Conservation (phyloP, 2,797 vertebrate species). For the Sebastiscus albofasciatus region DNA sequence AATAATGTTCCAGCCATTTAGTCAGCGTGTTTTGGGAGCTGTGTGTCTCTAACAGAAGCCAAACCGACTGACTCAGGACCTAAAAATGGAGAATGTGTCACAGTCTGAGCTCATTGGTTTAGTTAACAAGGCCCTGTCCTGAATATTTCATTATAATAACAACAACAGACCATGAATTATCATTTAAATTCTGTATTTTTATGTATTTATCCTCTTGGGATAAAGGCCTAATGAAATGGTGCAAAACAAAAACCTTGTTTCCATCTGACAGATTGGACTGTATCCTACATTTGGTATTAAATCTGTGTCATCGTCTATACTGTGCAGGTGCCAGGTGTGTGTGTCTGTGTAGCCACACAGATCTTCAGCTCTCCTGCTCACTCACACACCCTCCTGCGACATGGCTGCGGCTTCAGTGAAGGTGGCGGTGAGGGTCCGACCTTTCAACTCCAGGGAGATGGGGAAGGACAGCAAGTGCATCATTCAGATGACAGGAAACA, state of each 20-base stretch:
- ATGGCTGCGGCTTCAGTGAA: conserved; percentile 97
- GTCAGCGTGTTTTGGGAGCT: conserved; percentile 17
- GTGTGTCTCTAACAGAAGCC: not conserved
- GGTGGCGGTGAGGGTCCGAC: conserved; percentile 96
- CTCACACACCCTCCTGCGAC: conserved; percentile 36
- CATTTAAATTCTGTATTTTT: not conserved
- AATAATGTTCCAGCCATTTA: conserved; percentile 39
- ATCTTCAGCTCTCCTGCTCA: conserved; percentile 50
- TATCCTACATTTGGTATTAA: not conserved
- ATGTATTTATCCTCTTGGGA: not conserved
- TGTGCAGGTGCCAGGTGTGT: conserved; percentile 71
- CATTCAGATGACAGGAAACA: conserved; percentile 98
- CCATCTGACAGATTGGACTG: not conserved
- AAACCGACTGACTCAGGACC: not conserved
- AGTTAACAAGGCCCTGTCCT: not conserved
- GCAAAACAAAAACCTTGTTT: not conserved
- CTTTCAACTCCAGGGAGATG: conserved; percentile 97
- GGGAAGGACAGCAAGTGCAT: conserved; percentile 97
- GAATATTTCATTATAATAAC: not conserved
- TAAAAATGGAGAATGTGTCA: conserved; percentile 22
- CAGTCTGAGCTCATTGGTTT: not conserved
- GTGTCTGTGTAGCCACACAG: conserved; percentile 54
- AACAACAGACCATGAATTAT: not conserved
- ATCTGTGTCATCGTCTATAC: not conserved
- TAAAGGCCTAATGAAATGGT: not conserved